phyloP scores from a whole-genome alignment of 1,140 invertebrate genomes.

The Diprion similis region DNA sequence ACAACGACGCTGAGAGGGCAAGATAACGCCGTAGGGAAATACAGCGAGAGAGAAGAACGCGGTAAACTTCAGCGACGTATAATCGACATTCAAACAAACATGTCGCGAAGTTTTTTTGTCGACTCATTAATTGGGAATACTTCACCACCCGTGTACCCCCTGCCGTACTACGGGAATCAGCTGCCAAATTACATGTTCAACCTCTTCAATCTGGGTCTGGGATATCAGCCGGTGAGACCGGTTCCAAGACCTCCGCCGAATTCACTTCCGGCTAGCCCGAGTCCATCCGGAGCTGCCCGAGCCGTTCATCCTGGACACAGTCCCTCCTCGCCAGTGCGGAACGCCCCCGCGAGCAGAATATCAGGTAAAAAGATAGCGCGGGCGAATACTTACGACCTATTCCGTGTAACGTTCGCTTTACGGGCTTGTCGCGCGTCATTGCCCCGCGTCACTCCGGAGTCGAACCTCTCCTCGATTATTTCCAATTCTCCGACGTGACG shows the following conservation, averaged over 20 bases:
- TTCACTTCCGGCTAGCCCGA: constrained; percentile 37
- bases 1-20: too few relatives aligned
- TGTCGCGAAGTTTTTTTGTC: constrained; percentile 79
- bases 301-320: constrained; percentile 42
- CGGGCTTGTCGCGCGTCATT: constrained; percentile 40
- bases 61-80: background rate
- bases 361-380: constrained; percentile 48
- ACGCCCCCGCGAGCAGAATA: constrained; percentile 39
- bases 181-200: constrained; percentile 58
- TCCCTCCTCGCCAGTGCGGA: constrained; percentile 55
- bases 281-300: constrained; percentile 37
- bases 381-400: constrained; percentile 23
- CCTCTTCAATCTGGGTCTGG: constrained; percentile 53
- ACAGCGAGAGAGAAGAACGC: too few relatives aligned
- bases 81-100: constrained; percentile 45
- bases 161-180: constrained; percentile 53
- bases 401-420: background rate
- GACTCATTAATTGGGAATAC: constrained; percentile 76
- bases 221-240: constrained; percentile 53
- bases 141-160: constrained; percentile 49
- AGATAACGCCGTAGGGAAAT: too few relatives aligned
- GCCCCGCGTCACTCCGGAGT: too few relatives aligned
- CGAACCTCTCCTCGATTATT: too few relatives aligned
- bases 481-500: constrained; percentile 9
- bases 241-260: constrained; percentile 47